phyloP scores from a whole-genome alignment of 2,797 vertebrate genomes.

The Nothura maculosa region DNA sequence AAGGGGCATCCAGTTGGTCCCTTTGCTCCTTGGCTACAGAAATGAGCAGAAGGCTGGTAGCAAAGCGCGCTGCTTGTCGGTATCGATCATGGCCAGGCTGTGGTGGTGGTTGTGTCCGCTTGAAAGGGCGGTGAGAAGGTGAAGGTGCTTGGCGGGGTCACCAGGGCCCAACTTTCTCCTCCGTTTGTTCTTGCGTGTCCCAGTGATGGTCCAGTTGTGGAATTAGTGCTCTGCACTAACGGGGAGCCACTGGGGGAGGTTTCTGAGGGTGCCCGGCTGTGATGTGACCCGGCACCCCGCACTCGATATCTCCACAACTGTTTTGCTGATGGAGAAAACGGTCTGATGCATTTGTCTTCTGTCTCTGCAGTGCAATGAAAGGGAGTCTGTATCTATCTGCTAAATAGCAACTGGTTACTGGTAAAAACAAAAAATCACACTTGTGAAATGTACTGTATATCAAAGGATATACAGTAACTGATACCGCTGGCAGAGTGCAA shows the following conservation, averaged over 20 bases:
- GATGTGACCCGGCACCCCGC: background rate
- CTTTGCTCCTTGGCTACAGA: background rate
- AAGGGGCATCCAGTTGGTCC: background rate
- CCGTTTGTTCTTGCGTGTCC: background rate
- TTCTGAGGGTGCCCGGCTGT: background rate
- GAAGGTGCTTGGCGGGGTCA: background rate
- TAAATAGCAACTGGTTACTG: background rate
- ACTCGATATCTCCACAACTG: background rate
- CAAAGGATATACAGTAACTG: rapidly evolving
- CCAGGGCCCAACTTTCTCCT: background rate
- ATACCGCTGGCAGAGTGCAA: background rate
- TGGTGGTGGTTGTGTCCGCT: background rate
- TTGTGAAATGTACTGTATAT: constrained; percentile 12
- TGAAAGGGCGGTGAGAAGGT: background rate
- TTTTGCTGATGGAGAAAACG: background rate
- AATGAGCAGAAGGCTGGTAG: background rate
- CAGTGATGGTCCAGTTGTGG: background rate
- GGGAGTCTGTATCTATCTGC: background rate
- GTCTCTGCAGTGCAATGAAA: background rate
- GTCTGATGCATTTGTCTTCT: background rate
- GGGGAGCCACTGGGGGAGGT: background rate
- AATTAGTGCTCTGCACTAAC: background rate
- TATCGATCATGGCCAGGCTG: background rate
- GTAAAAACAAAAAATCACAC: background rate
- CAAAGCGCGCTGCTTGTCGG: background rate